Base-by-base conservation (phyloP, 2,797 vertebrate species). In the Tauraco hartlaubi region DNA sequence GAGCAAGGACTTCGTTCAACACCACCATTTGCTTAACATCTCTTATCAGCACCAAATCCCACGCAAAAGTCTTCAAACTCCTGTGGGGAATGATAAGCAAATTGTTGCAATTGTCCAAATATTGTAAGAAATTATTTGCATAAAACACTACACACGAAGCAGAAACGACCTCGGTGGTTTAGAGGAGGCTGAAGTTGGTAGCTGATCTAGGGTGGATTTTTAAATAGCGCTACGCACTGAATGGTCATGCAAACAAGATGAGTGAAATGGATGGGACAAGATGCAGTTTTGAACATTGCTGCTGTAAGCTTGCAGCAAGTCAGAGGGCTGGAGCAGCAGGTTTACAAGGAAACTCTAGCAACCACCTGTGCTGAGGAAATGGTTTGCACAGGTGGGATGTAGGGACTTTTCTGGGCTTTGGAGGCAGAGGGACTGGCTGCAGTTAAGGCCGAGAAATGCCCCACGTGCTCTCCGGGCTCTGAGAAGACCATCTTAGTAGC, bases 81-180 rank as follows among this genome's bases (percentile, higher is more conserved):
- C 10, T 52, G 37, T 41, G 23, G 72, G 43, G 44, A 77, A 76
- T 73, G 54, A 59, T 61, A 91, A 93, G 56, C 11, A 93, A 78
- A 77, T 49, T 44, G 55, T 55, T 87, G 77, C 61, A 52, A 51
- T 90, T 92, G n/a, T 59, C 54, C 35, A 83, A 64, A 68, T 59
- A 74, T 28, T 83, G 48, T 71, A 86, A 84, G 52, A 89, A 86
- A 78, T 63, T 28, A 95, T 95, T 96, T 97, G 92, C 90, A 81
- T 95, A 54, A 95, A 89, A 79, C 80, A 48, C 80, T 90, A 61
- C 44, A 49, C 31, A 29, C 1, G 31, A 64, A 94, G 83, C 61
- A 95, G 67, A 92, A 89, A 48, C 64, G 74, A 43, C 43, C 46
- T 63, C 0, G 0, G 35, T 79, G 72, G 88, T 91, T 94, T 92